Base-by-base conservation (phyloP, 2,888 invertebrate genomes). In the Fabriciana adippe region DNA sequence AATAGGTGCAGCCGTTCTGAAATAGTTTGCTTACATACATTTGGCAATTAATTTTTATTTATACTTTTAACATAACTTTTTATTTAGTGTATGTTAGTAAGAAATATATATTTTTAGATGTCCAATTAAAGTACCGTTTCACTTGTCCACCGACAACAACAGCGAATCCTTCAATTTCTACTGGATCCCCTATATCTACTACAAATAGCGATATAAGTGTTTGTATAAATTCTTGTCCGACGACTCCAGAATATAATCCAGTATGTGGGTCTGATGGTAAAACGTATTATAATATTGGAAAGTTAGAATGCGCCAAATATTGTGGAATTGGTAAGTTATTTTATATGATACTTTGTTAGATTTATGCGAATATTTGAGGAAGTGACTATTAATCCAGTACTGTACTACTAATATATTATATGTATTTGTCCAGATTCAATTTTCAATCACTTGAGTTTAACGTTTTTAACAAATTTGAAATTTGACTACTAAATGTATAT, bases 291-390 rank as follows among this genome's bases (percentile, higher is more conserved):
- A 78, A 76, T 59, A 66, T 68, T 35, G 74, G 68, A 11, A 72
- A 73, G 15, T 66, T 77, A 50, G 56, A 72, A 3, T 76, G 75
- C 63, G 74, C 75, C 8, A 69, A 69, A 62, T 18, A 59, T 57
- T 81, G 80, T 72, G 80, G 80, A 60, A 66, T 75, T 57, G 73
- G 79, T 79, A 70, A 76, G 78, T 66, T 55, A 11, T 14, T 35
- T 21, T 47, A 11, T 18, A 51, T 56, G 55, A 18, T 51, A 18
- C 6, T 41, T 41, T 41, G 11, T 41, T 11, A 26, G 26, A 26
- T 26, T 26, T 26, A 26, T 26, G 26, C 4, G 3, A 26, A 26
- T 26, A 26, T 26, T 26, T 26, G 26, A 26, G 26, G 0, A 26
- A 26, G 26, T 26, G 5, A 3, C 26, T 26, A 26, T 26, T 26